These are phyloP conservation scores for Drosophila lacicola DNA, from an alignment of 2,888 invertebrate species.

Conservation along the genomic window DNA sequence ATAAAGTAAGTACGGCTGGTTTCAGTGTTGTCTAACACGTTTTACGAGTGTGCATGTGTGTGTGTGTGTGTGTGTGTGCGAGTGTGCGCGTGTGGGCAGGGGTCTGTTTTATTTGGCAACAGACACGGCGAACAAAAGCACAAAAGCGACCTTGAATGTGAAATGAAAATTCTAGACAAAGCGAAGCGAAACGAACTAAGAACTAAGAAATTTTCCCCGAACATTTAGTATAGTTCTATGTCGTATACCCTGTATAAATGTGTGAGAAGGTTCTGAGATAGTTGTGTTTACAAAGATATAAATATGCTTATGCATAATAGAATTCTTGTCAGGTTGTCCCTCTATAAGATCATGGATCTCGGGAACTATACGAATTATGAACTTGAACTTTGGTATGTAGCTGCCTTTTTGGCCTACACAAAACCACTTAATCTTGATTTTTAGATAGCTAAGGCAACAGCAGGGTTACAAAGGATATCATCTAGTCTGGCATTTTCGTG, in stretches of 20 bases:
- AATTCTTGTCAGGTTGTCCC: not conserved
- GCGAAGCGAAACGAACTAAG: conserved; percentile 17
- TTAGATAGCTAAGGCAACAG: too few species aligned
- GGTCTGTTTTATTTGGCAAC: conserved; percentile 34
- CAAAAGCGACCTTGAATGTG: conserved; percentile 59
- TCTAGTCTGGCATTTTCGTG: not conserved
- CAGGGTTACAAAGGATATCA: conserved; percentile 1
- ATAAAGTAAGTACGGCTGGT: conserved; percentile 1
- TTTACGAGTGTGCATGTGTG: not conserved
- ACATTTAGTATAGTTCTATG: conserved; percentile 4
- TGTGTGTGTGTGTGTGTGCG: not conserved
- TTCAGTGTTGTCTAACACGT: conserved; percentile 29
- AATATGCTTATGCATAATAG: too few species aligned
- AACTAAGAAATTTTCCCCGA: not conserved
- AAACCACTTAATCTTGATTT: too few species aligned
- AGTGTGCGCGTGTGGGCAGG: conserved; percentile 4
- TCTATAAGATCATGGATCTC: not conserved
- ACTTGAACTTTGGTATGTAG: not conserved
- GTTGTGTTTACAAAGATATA: not conserved
- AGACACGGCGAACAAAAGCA: conserved; percentile 35
- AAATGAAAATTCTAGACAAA: conserved; percentile 64
- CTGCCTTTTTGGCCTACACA: too few species aligned
- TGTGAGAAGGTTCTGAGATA: not conserved
- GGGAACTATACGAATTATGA: too few species aligned
- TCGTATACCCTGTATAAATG: conserved; percentile 2